A percentile compares a stretch with the other conserved stretches of the same genome.
Conservation (phyloP, 2,888 invertebrate species). For the Lamproptera curius region DNA sequence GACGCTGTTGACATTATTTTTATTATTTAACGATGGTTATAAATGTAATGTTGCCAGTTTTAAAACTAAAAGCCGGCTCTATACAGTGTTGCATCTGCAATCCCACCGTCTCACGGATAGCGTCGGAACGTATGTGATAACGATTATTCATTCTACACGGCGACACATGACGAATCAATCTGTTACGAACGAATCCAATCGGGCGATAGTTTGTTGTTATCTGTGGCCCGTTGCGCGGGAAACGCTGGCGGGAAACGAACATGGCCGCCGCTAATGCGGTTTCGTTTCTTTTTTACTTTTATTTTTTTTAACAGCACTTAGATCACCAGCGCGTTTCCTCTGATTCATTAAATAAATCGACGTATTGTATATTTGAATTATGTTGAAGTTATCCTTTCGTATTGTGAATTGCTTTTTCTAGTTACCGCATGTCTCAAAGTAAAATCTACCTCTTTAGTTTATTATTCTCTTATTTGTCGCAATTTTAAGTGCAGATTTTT, state of each 20-base stretch:
- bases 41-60: not conserved
- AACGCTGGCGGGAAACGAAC: conserved; percentile 19
- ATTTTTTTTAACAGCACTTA: not conserved
- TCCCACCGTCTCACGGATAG: conserved; percentile 35
- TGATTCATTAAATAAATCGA: not conserved
- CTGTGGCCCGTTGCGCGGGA: conserved; percentile 26
- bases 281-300: conserved; percentile 4
- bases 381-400: too few relatives aligned
- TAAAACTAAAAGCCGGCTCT: conserved; percentile 32
- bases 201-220: conserved; percentile 23
- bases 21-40: too few relatives aligned
- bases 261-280: conserved; percentile 15
- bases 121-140: conserved; percentile 34
- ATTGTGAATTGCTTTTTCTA: too few relatives aligned
- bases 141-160: conserved; percentile 73
- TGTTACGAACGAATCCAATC: conserved; percentile 51
- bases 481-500: too few relatives aligned
- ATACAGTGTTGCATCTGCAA: conserved; percentile 31
- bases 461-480: too few relatives aligned
- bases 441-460: too few relatives aligned
- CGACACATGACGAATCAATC: conserved; percentile 75
- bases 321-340: not conserved
- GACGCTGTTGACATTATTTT: too few relatives aligned
- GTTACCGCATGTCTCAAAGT: too few relatives aligned
- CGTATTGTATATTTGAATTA: too few relatives aligned